Base-by-base conservation (phyloP, 1,140 invertebrate species). In the Tyrophagus putrescentiae region DNA sequence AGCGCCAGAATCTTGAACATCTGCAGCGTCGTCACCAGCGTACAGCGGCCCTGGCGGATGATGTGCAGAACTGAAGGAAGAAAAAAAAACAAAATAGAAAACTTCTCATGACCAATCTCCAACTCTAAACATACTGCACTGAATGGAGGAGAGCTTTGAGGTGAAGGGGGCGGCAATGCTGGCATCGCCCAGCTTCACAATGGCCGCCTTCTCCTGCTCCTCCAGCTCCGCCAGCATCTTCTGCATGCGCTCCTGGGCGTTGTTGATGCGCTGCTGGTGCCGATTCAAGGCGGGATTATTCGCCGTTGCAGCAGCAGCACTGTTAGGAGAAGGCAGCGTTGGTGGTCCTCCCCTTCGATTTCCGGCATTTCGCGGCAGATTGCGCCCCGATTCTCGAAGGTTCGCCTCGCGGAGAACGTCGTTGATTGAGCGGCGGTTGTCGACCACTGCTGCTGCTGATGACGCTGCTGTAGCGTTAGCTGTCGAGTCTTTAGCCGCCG, bases 1-100 rank as follows among this genome's bases (percentile, higher is more conserved):
- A 99, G 72, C 0, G 96, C 96, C 34, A 99, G 75, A 65, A 99
- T 99, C 78, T 99, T 99, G 72, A 99, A 99, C 96, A 99, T 99
- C 74, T 99, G 96, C 39, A 99, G 75, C 0, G 96, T 99, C 1
- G 94, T 98, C 0, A 99, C 95, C 36, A 99, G 75, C 0, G 96
- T 99, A 72, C 96, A 99, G 33, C 96, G 80, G 4, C 96, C 96
- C 77, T 99, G 95, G 70, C 98, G 98, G 64, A 99, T 97, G 25
- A 99, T 88, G 72, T 98, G 90, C 69, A 92, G 97, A 69, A 98
- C 92, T 96, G 75, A 60, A 18, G 21, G 27, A 34, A 65, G 27
- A 36, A 45, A 60, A 60, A 42, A 27, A 57, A 48, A 41, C 23
- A 62, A 59, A 28, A 7, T 45, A 53, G 11, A 13, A 54, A 27